Evolutionary conservation across 1,140 invertebrate genomes (phyloP), one percentile per base, ranked within the genome.

Genomic region (Ostrea edulis): DNA sequence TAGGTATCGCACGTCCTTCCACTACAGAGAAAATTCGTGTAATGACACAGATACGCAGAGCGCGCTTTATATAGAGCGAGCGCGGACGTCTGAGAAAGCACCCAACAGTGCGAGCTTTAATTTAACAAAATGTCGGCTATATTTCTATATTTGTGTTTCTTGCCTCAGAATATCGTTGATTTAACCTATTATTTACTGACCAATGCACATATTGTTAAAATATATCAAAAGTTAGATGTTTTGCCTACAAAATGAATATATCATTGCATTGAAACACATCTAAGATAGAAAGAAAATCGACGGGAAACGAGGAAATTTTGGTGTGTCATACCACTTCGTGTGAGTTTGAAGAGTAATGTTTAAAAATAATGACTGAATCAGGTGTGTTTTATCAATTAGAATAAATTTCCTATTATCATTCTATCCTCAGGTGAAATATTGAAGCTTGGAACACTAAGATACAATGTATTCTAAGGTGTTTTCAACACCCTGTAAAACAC

Each of bases 61-160:
- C 54, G 29, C 51, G 51, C 22, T n/a, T 54, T 85, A 85, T 85
- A 58, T 85, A 58, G 25, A 52, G 1, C 83, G 51, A 62, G 54
- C 55, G 83, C 83, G 83, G 83, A 85, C 83, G 83, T 85, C 83
- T 62, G 55, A 85, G 83, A 58, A 85, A 25, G 53, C 83, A 85
- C 53, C 53, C 83, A 85, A 85, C 83, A 85, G 83, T 85, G 83
- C 83, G 54, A 55, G 52, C 83, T 85, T 55, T 9, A 55, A 85
- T 35, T 83, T 29, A 58, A 52, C 12, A 85, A 58, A 85, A 58
- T 85, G 52, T 55, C 54, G 20, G 14, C 83, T 35, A 20, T 35
- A 9, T 85, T 62, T 25, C 25, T 62, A 29, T 85, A 62, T 85
- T 85, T 85, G 83, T 85, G 83, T 85, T 85, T 85, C 83, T 85